Conservation (phyloP, 1,140 invertebrate genomes). For the Drosophila ambigua region DNA sequence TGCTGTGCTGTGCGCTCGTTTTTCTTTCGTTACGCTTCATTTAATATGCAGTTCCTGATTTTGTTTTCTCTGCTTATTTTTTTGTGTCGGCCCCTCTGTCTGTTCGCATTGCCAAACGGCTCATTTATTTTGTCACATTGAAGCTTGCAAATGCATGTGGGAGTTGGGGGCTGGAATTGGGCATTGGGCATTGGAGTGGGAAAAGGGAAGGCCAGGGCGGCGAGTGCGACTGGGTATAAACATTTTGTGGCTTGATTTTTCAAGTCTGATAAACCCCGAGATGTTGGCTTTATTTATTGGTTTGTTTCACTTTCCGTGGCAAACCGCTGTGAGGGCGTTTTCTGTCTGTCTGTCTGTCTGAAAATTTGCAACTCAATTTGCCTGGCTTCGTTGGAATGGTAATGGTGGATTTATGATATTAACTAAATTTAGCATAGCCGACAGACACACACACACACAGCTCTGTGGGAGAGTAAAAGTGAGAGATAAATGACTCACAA, state of each 20-base stretch:
- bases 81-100: slow-evolving; percentile 12
- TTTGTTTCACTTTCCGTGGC: slow-evolving; percentile 58
- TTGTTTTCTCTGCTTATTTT: slow-evolving; percentile 21
- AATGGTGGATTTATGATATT: slow-evolving; percentile 13
- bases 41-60: slow-evolving; percentile 76
- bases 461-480: too few relatives aligned
- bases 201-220: slow-evolving; percentile 25
- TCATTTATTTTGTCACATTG: slow-evolving; percentile 78
- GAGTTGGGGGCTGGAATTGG: slow-evolving; percentile 5
- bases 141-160: slow-evolving; percentile 37
- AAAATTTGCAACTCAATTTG: slow-evolving; percentile 58
- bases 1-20: slow-evolving; percentile 10
- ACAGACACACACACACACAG: not conserved
- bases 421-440: slow-evolving; percentile 10
- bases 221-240: not conserved
- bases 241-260: slow-evolving; percentile 56
- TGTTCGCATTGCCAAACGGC: slow-evolving; percentile 51
- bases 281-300: slow-evolving; percentile 71
- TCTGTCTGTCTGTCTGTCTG: not conserved
- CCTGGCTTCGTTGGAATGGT: not conserved
- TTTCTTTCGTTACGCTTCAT: slow-evolving; percentile 70
- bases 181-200: slow-evolving; percentile 21
- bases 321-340: slow-evolving; percentile 52
- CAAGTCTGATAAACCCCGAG: slow-evolving; percentile 56
- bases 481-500: too few relatives aligned